Base-by-base conservation (phyloP, 2,888 invertebrate species). In the Palloptera scutellata region DNA sequence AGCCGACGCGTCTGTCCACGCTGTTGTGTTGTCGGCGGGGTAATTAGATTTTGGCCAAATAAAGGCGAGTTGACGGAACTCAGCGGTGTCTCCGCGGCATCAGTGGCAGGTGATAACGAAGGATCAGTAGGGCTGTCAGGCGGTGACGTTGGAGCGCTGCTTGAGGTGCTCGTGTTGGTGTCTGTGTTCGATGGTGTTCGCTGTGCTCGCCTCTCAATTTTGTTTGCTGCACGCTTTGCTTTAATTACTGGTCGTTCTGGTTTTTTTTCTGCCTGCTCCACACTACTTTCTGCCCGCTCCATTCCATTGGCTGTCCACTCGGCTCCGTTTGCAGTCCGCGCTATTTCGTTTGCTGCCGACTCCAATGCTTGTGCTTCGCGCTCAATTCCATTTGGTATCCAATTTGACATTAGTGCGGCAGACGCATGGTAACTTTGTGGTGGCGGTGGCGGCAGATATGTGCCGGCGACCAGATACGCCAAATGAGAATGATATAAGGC, bases 391-490 rank as follows among this genome's bases (percentile, higher is more conserved):
- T 15, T 80, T 77, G n/a, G 58, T 41, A 41, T 52, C 64, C 64
- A 30, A 30, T 30, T 30, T 30, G 30, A 83, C 83, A 85, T 84
- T 66, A 85, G 79, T 8, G 85, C 85, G 1, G 84, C 82, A 4
- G 83, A 84, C n/a, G 84, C 83, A 67, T 82, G 82, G 6, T 83
- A 79, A 72, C 84, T 84, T 12, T 84, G 83, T 1, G 83, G 83
- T 12, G 84, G 83, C 1, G 83, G 83, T 68, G 84, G 48, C 57
- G 84, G 66, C 51, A 30, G 2, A 30, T 30, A 30, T 84, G 81
- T 65, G 81, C 77, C 66, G 85, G 84, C 65, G 85, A 83, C 83
- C 57, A 84, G 73, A 6, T 83, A 83, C 0, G 83, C 6, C 30
- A 30, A 30, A 30, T 30, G 30, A 30, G 2, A 6, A 2, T 30